Conservation (phyloP, 2,888 invertebrate species). For the Drosophila tanythrix region DNA sequence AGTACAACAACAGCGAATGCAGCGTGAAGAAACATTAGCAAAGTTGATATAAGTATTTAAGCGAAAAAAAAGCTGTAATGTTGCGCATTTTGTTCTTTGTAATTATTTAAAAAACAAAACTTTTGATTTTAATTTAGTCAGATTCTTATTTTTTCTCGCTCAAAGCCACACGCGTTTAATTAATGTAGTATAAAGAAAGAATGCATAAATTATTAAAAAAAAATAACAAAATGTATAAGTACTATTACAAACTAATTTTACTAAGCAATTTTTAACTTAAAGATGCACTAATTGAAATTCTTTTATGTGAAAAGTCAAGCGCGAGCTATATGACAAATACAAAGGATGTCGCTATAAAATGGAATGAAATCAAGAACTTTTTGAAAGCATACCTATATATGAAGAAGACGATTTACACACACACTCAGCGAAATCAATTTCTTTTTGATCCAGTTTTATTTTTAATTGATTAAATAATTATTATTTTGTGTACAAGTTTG, state of each 20-base stretch:
- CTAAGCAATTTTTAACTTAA: slow-evolving; percentile 26
- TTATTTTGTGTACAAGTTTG: slow-evolving; percentile 14
- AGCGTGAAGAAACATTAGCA: slow-evolving; percentile 6
- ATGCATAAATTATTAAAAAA: slow-evolving; percentile 14
- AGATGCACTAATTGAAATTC: slow-evolving; percentile 20
- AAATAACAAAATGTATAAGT: background rate
- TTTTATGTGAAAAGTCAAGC: slow-evolving; percentile 38
- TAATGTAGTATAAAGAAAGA: slow-evolving; percentile 27
- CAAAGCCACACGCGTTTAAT: slow-evolving; percentile 57
- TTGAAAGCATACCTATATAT: slow-evolving; percentile 11
- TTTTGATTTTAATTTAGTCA: slow-evolving; percentile 54
- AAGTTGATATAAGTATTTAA: slow-evolving; percentile 42
- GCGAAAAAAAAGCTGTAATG: slow-evolving; percentile 16
- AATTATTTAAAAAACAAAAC: slow-evolving; percentile 26
- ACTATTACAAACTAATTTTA: slow-evolving; percentile 29
- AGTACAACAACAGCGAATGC: slow-evolving; percentile 14
- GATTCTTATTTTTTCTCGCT: slow-evolving; percentile 52
- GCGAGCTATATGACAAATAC: slow-evolving; percentile 18
- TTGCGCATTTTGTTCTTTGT: slow-evolving; percentile 39
- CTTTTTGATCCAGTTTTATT: slow-evolving; percentile 23
- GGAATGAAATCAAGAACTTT: background rate
- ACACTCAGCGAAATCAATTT: slow-evolving; percentile 16
- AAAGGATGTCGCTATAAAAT: slow-evolving; percentile 20
- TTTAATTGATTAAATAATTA: background rate
- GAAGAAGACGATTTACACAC: slow-evolving; percentile 11